phyloP scores from a whole-genome alignment of 2,797 vertebrate genomes.

The Gallinago stenura region DNA sequence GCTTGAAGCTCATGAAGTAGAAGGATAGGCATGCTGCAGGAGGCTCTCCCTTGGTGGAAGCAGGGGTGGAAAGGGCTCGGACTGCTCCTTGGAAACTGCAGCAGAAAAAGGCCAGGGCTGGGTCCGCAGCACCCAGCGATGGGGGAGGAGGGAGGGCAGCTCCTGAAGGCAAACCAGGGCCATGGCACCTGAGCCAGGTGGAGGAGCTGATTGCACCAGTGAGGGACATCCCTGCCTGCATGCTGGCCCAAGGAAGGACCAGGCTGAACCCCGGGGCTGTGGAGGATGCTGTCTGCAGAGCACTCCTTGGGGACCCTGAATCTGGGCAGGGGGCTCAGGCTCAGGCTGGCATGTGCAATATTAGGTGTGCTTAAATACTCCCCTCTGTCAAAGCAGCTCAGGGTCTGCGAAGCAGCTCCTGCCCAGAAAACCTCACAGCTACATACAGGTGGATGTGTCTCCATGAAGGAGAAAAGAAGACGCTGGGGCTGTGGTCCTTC shows the following conservation, averaged over 20 bases:
- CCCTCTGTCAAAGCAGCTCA: rapidly evolving
- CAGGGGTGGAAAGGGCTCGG: background rate
- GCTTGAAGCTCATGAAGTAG: background rate
- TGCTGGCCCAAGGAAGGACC: rapidly evolving
- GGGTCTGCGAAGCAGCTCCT: background rate
- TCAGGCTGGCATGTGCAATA: rapidly evolving
- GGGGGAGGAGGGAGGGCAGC: background rate
- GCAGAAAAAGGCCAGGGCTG: rapidly evolving
- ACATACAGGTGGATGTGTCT: rapidly evolving
- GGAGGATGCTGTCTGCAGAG: background rate
- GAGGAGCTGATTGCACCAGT: background rate
- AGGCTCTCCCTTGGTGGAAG: background rate
- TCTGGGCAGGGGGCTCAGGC: rapidly evolving
- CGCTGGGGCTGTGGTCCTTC: background rate
- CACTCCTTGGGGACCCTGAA: rapidly evolving
- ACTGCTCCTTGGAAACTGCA: background rate
- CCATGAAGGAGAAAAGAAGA: background rate
- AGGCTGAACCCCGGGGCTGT: background rate
- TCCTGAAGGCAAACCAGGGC: background rate
- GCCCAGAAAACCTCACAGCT: background rate
- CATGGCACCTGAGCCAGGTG: background rate
- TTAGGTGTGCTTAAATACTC: background rate
- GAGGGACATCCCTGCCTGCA: rapidly evolving
- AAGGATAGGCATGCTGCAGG: background rate
- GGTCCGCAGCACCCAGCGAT: background rate